A percentile compares a stretch with the other conserved stretches of the same genome.
phyloP scores from a whole-genome alignment of 2,113 vertebrate species.

The Regulus satrapa region DNA sequence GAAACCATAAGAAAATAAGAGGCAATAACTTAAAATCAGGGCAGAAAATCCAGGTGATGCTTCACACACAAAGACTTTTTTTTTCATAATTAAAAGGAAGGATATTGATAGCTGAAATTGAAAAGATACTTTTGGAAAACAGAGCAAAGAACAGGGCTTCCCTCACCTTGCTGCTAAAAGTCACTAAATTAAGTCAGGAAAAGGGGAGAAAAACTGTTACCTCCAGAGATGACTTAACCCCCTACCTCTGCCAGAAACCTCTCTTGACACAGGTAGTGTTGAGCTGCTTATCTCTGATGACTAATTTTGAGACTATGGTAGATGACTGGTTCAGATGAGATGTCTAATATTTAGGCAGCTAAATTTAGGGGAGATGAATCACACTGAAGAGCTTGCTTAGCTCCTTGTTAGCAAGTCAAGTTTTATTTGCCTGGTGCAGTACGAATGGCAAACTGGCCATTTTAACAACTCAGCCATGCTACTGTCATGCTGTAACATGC shows the following conservation, averaged over 20 bases:
- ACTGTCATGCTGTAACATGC: neutral
- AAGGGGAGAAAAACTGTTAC: neutral
- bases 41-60: neutral
- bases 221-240: neutral
- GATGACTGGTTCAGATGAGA: neutral
- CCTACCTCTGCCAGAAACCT: neutral
- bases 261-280: neutral
- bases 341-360: slow-evolving; percentile 1
- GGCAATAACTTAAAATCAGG: neutral
- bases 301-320: neutral
- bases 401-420: neutral
- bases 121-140: slow-evolving; percentile 7
- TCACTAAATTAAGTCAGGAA: neutral
- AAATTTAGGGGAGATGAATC: slow-evolving; percentile 41
- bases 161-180: neutral
- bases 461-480: neutral
- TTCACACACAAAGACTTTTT: neutral
- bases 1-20: slow-evolving; percentile 1
- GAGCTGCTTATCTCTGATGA: slow-evolving; percentile 35
- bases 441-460: neutral
- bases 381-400: neutral
- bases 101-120: neutral
- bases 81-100: slow-evolving; percentile 17
- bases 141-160: neutral
- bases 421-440: neutral